phyloP scores from a whole-genome alignment of 2,113 vertebrate species.

The Thinocorus orbignyianus region DNA sequence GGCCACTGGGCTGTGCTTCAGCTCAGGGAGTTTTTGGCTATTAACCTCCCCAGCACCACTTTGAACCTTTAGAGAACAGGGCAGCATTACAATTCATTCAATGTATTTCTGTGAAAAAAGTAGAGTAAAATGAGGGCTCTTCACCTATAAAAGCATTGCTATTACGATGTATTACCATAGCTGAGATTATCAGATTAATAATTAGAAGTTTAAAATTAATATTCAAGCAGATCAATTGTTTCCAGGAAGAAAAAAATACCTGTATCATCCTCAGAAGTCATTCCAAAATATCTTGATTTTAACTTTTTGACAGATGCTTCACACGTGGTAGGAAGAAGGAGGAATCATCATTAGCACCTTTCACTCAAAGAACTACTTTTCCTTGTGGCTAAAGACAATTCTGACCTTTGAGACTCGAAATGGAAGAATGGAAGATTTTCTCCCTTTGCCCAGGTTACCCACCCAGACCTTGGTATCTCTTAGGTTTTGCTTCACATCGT shows the following conservation, averaged over 20 bases:
- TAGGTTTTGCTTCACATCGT: not conserved
- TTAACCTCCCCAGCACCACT: not conserved
- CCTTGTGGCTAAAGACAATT: not conserved
- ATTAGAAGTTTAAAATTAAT: not conserved
- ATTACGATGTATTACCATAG: not conserved
- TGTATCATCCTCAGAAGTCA: not conserved
- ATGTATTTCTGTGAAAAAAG: not conserved
- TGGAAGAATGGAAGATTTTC: not conserved
- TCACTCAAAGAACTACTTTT: not conserved
- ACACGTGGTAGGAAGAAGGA: not conserved
- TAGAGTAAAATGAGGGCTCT: not conserved
- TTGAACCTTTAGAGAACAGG: not conserved
- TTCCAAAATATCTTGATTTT: not conserved
- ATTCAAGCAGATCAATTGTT: not conserved
- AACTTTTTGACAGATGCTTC: not conserved
- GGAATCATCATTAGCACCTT: not conserved
- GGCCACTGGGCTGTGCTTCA: accelerated
- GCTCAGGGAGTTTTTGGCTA: not conserved
- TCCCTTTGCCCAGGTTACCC: not conserved
- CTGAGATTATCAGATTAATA: not conserved
- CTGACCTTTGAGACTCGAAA: not conserved
- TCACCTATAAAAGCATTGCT: not conserved
- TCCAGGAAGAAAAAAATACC: not conserved
- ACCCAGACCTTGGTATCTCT: not conserved
- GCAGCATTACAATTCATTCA: not conserved